phyloP scores from a whole-genome alignment of 1,140 invertebrate species.

The Laupala kohalensis region DNA sequence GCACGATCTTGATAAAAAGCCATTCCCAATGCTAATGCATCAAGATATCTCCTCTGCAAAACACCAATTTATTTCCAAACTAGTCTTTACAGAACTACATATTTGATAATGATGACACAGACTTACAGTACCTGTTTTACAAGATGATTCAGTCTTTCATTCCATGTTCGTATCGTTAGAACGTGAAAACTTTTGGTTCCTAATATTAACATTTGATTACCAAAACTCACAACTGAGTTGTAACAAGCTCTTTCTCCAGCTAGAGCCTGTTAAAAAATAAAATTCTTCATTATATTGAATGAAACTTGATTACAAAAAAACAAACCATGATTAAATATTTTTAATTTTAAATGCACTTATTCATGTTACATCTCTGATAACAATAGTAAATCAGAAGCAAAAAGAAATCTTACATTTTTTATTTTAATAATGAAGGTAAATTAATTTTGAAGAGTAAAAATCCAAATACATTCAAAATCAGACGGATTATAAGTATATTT shows the following conservation, averaged over 20 bases:
- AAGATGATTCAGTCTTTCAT: slow-evolving; percentile 57
- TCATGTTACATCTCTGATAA: no score
- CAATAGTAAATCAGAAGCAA: no score
- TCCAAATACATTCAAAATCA: no score
- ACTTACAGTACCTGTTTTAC: slow-evolving; percentile 40
- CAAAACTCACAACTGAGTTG: slow-evolving; percentile 71
- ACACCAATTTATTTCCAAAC: background rate
- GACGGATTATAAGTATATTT: no score
- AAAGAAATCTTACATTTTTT: no score
- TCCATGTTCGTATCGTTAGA: slow-evolving; percentile 69
- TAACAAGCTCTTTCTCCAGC: slow-evolving; percentile 80
- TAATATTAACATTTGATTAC: slow-evolving; percentile 69
- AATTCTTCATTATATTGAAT: no score
- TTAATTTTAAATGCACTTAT: no score
- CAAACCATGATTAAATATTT: no score
- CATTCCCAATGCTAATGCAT: slow-evolving; percentile 48
- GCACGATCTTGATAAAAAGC: slow-evolving; percentile 56
- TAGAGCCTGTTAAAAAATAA: slow-evolving; percentile 41
- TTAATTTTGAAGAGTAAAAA: no score
- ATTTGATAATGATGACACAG: background rate
- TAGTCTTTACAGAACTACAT: background rate
- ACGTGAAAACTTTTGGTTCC: slow-evolving; percentile 71
- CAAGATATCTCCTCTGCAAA: slow-evolving; percentile 38
- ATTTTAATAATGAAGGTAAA: no score
- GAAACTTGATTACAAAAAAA: no score